A percentile compares a stretch with the other conserved stretches of the same genome.
These are phyloP conservation scores for Tachypleus tridentatus DNA, from an alignment of 1,140 invertebrate genomes.

Conservation along the genomic window DNA sequence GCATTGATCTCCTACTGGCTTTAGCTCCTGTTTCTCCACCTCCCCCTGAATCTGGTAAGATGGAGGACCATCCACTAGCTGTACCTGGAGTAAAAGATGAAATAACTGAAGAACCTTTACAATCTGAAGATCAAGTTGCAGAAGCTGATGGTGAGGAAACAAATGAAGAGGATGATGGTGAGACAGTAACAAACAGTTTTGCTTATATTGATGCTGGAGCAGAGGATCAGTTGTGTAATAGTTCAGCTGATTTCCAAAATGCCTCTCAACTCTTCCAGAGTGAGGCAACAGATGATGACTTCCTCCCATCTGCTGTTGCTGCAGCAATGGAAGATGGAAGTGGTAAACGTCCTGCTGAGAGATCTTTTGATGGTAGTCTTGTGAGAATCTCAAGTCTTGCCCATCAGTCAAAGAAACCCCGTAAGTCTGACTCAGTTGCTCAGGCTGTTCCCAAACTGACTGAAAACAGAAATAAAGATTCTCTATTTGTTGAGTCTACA, in stretches of 20 bases:
- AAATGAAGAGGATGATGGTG: constrained; percentile 14
- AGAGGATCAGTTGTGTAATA: constrained; percentile 15
- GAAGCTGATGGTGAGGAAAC: constrained; percentile 13
- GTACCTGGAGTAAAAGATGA: background rate
- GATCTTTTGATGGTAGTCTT: constrained; percentile 19
- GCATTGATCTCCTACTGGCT: constrained; percentile 65
- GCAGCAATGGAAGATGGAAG: constrained; percentile 15
- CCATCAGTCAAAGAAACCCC: constrained; percentile 20
- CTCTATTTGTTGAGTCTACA: background rate
- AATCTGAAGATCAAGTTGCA: background rate
- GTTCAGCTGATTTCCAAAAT: constrained; percentile 11
- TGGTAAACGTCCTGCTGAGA: constrained; percentile 8
- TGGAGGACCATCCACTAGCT: too few relatives aligned
- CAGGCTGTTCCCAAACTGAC: background rate
- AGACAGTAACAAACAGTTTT: constrained; percentile 19
- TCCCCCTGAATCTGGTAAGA: background rate
- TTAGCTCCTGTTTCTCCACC: constrained; percentile 21
- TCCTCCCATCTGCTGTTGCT: constrained; percentile 18
- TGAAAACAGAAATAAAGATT: background rate
- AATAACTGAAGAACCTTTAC: background rate
- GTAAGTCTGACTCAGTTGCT: constrained; percentile 7
- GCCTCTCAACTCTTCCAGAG: background rate
- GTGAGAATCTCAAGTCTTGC: constrained; percentile 14
- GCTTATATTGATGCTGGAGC: constrained; percentile 13
- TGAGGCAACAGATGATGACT: constrained; percentile 13